Evolutionary conservation across 1,140 invertebrate genomes (phyloP), one percentile per base, ranked within the genome.

Genomic region (Augochlora pura): DNA sequence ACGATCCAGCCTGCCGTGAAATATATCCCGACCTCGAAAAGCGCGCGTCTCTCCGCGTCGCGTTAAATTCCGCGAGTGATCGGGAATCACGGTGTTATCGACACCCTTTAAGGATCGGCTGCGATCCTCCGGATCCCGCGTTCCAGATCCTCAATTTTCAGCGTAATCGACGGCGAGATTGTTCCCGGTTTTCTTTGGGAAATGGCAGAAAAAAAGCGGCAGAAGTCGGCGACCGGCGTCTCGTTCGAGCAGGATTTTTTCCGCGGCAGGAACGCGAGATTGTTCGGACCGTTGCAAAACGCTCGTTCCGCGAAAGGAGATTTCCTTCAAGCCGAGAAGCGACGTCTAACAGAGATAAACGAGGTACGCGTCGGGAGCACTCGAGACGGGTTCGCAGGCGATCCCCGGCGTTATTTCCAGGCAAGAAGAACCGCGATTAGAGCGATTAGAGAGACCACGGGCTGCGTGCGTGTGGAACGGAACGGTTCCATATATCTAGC

Each of bases 401-500:
- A 39, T 23, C 39, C 27, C 9, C 64, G 67, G 67, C 63, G 74
- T 77, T 77, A 80, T 63, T 83, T 80, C 60, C 65, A 74, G 49
- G 52, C 72, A 52, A 82, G 85, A 82, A 86, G 72, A 73, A 81
- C 62, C 32, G 80, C 78, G 85, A 87, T 87, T 81, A 73, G 60
- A 82, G 70, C 83, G 82, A 87, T 87, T 85, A 83, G 73, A 76
- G 80, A 49, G 80, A 39, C 71, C 68, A 66, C 77, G 69, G 63
- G 42, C 42, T 46, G 42, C 75, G 74, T 83, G 86, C 86, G 82
- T 82, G 86, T 83, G 70, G 69, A 86, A 81, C 87, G 86, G 81
- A 86, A 81, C 87, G 86, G 81, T 88, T 83, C 85, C 81, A 84
- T 85, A 87, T 83, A 87, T 81, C 85, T 85, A 78, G 70, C 82